Conservation (phyloP, 2,113 vertebrate species). For the Melanocharis versteri region DNA sequence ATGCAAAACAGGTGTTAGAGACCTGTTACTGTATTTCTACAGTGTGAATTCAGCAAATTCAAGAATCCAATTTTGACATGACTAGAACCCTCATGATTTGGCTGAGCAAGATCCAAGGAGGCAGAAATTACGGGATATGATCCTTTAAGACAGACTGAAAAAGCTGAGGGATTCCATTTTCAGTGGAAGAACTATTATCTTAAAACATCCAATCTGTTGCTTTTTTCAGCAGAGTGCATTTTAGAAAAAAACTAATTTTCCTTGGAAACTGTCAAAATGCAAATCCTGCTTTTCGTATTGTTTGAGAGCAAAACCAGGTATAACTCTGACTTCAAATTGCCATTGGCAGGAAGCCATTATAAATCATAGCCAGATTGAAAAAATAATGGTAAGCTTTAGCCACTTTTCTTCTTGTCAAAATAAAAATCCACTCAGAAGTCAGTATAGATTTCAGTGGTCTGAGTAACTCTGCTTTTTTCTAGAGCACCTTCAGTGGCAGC, state of each 20-base stretch:
- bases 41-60: conserved; percentile 14
- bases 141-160: neutral
- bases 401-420: neutral
- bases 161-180: neutral
- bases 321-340: neutral
- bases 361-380: neutral
- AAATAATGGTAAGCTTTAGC: neutral
- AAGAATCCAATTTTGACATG: neutral
- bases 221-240: neutral
- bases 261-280: neutral
- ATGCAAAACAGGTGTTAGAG: conserved; percentile 45
- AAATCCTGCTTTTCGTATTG: neutral
- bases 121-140: neutral
- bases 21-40: conserved; percentile 9
- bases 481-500: neutral
- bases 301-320: conserved; percentile 16
- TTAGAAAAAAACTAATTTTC: neutral
- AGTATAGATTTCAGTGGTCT: neutral
- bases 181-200: neutral
- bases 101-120: neutral
- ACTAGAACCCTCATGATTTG: conserved; percentile 1
- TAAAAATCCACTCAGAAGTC: neutral
- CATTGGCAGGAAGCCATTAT: conserved; percentile 2
- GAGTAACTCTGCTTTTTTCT: neutral
- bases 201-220: neutral